Conservation (phyloP, 2,797 vertebrate species). For the Euphonia xanthogaster region DNA sequence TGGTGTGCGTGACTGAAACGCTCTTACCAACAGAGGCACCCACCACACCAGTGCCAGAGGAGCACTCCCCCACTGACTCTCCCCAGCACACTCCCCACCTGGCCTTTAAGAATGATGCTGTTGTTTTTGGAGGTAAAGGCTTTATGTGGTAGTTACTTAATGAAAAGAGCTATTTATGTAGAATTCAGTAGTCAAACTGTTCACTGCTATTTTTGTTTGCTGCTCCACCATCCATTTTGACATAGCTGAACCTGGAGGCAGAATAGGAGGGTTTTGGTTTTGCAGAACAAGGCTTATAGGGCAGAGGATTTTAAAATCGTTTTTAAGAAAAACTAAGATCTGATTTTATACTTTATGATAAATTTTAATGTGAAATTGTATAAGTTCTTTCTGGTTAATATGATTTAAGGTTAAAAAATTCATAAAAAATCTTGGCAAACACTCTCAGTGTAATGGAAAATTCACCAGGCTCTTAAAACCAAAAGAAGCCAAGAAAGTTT, state of each 20-base stretch:
- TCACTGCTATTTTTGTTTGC: not conserved
- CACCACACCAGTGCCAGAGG: not conserved
- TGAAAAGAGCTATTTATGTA: not conserved
- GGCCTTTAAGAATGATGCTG: slow-evolving; percentile 59
- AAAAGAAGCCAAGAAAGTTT: not conserved
- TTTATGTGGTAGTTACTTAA: not conserved
- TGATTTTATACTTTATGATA: not conserved
- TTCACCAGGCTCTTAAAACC: not conserved
- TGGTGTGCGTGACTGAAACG: slow-evolving; percentile 67
- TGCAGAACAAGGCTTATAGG: not conserved
- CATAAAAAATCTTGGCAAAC: not conserved
- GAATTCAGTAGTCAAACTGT: not conserved
- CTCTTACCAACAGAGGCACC: slow-evolving; percentile 28
- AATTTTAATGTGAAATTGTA: not conserved
- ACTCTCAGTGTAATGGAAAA: not conserved
- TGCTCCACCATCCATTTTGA: not conserved
- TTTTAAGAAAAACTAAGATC: not conserved
- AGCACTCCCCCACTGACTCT: not conserved
- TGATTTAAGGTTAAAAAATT: not conserved
- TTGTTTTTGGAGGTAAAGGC: slow-evolving; percentile 78
- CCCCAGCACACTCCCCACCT: not conserved
- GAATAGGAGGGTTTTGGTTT: not conserved
- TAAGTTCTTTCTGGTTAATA: not conserved
- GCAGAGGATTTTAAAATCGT: not conserved
- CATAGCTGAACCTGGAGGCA: not conserved